phyloP scores from a whole-genome alignment of 92 coral and sea anemone species.

The Phenganax subtilis region DNA sequence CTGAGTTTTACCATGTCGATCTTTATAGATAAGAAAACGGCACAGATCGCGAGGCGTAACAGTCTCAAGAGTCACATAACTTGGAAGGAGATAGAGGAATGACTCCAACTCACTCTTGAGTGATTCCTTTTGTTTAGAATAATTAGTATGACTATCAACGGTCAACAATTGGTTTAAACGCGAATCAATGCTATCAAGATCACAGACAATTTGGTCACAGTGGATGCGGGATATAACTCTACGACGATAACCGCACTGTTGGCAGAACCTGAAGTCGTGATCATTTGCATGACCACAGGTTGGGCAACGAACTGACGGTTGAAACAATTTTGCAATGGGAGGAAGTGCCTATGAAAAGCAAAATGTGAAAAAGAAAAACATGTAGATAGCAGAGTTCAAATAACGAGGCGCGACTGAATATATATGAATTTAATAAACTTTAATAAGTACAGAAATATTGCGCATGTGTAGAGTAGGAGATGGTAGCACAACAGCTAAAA shows the following conservation, averaged over 20 bases:
- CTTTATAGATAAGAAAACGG: conserved; percentile 46
- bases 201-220: conserved; percentile 4
- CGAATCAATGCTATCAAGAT: conserved; percentile 40
- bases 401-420: too few relatives aligned
- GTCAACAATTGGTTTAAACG: conserved; percentile 36
- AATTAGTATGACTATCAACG: conserved; percentile 16
- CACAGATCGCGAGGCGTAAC: conserved; percentile 52
- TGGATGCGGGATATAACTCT: conserved; percentile 14
- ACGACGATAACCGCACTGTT: conserved; percentile 48
- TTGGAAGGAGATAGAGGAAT: conserved; percentile 24
- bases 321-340: conserved; percentile 32
- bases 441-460: background rate
- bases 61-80: conserved; percentile 31
- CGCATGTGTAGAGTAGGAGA: background rate
- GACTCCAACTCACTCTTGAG: conserved; percentile 41
- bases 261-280: conserved; percentile 44
- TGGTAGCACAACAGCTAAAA: background rate
- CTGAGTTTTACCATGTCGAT: conserved; percentile 31
- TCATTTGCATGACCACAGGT: conserved; percentile 49
- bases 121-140: conserved; percentile 49
- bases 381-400: too few relatives aligned
- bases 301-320: conserved; percentile 49
- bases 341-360: conserved; percentile 42
- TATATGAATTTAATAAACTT: background rate
- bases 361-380: background rate